Base-by-base conservation (phyloP, 2,113 vertebrate genomes). In the Capreolus pygargus region DNA sequence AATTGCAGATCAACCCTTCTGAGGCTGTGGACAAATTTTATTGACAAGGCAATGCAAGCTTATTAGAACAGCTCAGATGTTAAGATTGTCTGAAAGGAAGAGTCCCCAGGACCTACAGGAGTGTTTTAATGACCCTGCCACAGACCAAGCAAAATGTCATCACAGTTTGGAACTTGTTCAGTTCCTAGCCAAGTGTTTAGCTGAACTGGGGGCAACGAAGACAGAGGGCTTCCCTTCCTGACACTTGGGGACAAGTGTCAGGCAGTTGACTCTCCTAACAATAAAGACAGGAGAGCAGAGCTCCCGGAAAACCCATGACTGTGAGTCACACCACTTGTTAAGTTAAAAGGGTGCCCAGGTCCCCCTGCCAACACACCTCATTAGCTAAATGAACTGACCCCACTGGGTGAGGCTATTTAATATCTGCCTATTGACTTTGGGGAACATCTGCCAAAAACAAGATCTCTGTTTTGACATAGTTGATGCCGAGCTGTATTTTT, bases 301-400 rank as follows among this genome's bases (percentile, higher is more conserved):
- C 81, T 82, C 36, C 25, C 39, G 92, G 94, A 84, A 60, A 43
- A 47, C 70, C 30, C 16, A 0, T 9, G 33, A 17, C 84, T 70
- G 30, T 84, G 93, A 97, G 83, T 28, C 4, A 88, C 9, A 43
- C 45, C 88, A 7, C 91, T 81, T 21, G 93, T 90, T 85, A 84
- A 60, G 96, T 88, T 86, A 78, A 78, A 95, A 97, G 88, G 86
- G 82, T 15, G 17, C 60, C 94, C 25, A 1, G 1, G 25, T n/a
- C 57, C n/a, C 30, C 43, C 78, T 6, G 5, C 39, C 60, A 23
- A 2, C 45, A 55, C 28, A 36, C 47, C 86, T 88, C 94, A 88
- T 97, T 91, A 95, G 86, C 96, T 88, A 92, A 97, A 79, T 95
- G 96, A 94, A 84, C 50, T 11, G 54, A n/a, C 64, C 92, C 11